Evolutionary conservation across 2,797 vertebrate species (phyloP).

Genomic region (Sylvilagus floridanus): DNA sequence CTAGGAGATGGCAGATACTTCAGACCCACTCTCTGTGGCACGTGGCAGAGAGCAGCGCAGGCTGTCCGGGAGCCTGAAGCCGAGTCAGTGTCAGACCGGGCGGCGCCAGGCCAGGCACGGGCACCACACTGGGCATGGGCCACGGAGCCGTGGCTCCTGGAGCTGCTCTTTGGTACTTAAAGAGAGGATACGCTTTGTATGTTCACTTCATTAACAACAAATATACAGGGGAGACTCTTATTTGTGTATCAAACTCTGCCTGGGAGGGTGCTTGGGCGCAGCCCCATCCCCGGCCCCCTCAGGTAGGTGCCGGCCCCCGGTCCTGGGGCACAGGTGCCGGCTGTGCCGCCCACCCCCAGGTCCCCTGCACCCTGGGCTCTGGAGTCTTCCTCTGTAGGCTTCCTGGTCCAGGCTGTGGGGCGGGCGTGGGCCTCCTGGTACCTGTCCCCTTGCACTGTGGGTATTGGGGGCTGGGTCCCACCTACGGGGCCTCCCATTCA

Average conservation of each 20-base stretch:
- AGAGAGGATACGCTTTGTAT: conserved; percentile 70
- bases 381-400: neutral
- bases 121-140: neutral
- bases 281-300: neutral
- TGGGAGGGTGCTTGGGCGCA: neutral
- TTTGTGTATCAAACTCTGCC: conserved; percentile 66
- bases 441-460: neutral
- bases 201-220: conserved; percentile 63
- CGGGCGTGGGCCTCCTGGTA: rapidly evolving
- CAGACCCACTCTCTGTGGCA: no score
- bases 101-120: neutral
- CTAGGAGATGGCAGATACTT: neutral
- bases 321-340: no score
- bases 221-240: conserved; percentile 72
- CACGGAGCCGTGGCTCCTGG: neutral
- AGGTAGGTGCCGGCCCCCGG: neutral
- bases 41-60: rapidly evolving
- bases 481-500: no score
- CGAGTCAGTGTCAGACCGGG: no score
- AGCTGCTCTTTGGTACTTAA: conserved; percentile 63
- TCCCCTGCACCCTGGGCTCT: neutral
- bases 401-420: neutral
- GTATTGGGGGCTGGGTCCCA: rapidly evolving
- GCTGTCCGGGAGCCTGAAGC: no score
- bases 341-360: no score